Base-by-base conservation (phyloP, 2,113 vertebrate genomes). In the Danio rerio region DNA sequence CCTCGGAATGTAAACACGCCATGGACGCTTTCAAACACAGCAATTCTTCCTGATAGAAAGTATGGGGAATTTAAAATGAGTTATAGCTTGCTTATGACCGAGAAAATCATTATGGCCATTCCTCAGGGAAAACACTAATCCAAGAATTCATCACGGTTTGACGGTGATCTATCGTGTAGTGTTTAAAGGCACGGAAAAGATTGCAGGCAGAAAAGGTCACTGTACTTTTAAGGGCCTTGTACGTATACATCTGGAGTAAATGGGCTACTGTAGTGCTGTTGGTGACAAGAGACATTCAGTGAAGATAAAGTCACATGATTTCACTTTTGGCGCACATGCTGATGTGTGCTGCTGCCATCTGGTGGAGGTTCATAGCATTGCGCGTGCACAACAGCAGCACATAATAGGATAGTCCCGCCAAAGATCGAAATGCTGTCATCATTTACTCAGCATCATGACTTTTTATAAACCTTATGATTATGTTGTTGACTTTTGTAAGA, bases 1-100 rank as follows among this genome's bases (percentile, higher is more conserved):
- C 80, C 72, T 86, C 66, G 85, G 88, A 92, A 92, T 90, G 88
- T 93, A 93, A 92, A 93, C 81, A 50, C 81, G 62, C 72, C n/a
- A 83, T 81, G 81, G 73, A 82, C 61, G 50, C 71, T 75, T 93
- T 86, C 87, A 90, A 92, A 91, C 87, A 89, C 63, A 78, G 83
- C 72, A 74, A 87, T 86, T 86, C 84, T 81, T 86, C 42, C 59
- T 73, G 56, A 77, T 80, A 80, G 85, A 63, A 63, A 73, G 87
- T 69, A 81, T 73, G 79, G 80, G 11, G 75, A 42, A 87, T 16
- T 75, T 70, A 55, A 81, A 78, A 86, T 88, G 85, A 88, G 81
- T 87, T 82, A 90, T 87, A 79, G 66, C 47, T 73, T 18, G 56
- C 61, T 80, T 72, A 75, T 81, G 81, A 58, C 76, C 83, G 81